Percentiles rank a stretch among this genome's conserved stretches.
Evolutionary conservation across 2,113 vertebrate species (phyloP).

Genomic region (Willisornis vidua): DNA sequence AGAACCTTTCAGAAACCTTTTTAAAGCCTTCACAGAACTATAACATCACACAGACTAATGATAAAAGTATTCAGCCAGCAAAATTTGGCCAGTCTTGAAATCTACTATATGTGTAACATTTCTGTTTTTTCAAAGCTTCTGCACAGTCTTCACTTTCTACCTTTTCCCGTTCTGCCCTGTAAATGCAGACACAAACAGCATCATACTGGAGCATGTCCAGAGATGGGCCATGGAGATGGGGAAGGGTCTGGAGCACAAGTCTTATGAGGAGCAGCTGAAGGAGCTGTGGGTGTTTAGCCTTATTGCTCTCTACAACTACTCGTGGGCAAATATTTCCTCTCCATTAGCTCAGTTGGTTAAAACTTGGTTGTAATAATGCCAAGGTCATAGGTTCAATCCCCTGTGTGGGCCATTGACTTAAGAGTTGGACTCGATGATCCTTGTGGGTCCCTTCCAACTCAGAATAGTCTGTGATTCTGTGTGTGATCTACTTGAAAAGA

Average conservation of each 20-base stretch:
- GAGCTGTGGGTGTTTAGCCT: neutral
- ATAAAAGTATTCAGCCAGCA: neutral
- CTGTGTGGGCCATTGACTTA: too few species aligned
- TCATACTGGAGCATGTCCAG: accelerated
- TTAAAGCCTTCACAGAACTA: neutral
- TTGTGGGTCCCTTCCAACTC: too few species aligned
- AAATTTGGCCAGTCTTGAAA: neutral
- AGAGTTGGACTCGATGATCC: too few species aligned
- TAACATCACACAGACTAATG: neutral
- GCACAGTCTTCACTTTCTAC: neutral
- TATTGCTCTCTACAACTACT: neutral
- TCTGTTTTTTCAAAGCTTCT: neutral
- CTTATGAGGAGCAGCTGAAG: neutral
- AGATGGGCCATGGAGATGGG: neutral
- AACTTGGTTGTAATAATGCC: too few species aligned
- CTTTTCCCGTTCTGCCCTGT: neutral
- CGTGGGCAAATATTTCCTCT: too few species aligned
- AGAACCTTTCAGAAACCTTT: neutral
- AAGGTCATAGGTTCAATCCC: too few species aligned
- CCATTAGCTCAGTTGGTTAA: too few species aligned
- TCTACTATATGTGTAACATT: neutral
- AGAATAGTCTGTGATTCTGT: too few species aligned
- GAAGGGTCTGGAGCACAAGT: neutral
- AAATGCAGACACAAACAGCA: neutral
- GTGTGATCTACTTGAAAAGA: neutral